Evolutionary conservation across 2,113 vertebrate genomes (phyloP).

Genomic region (Tonatia bakeri): DNA sequence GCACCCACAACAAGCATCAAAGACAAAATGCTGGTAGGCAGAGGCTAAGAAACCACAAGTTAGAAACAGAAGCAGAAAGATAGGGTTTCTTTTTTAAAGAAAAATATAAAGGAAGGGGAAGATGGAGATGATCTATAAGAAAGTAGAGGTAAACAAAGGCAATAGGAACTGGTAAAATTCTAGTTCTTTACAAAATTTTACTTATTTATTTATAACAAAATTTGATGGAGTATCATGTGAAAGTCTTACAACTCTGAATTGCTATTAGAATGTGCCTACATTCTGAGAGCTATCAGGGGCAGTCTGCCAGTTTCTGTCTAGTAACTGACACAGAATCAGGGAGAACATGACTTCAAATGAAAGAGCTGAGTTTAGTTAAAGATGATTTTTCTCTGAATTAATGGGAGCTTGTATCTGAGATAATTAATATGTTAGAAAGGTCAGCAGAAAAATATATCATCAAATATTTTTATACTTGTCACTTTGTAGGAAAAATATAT

Average conservation of each 20-base stretch:
- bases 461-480: neutral
- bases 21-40: neutral
- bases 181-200: neutral
- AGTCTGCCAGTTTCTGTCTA: neutral
- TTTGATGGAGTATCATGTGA: neutral
- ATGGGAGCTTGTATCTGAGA: neutral
- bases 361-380: neutral
- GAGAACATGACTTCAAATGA: neutral
- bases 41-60: neutral
- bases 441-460: neutral
- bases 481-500: neutral
- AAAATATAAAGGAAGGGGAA: neutral
- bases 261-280: neutral
- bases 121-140: neutral
- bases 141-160: neutral
- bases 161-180: neutral
- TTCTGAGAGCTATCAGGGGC: neutral
- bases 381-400: neutral
- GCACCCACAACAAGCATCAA: neutral
- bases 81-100: neutral
- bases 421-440: neutral
- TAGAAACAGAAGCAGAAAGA: neutral
- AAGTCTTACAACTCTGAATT: neutral
- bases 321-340: neutral
- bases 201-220: neutral